Evolutionary conservation across 2,113 vertebrate genomes (phyloP).

Genomic region (Cyprinodon variegatus): DNA sequence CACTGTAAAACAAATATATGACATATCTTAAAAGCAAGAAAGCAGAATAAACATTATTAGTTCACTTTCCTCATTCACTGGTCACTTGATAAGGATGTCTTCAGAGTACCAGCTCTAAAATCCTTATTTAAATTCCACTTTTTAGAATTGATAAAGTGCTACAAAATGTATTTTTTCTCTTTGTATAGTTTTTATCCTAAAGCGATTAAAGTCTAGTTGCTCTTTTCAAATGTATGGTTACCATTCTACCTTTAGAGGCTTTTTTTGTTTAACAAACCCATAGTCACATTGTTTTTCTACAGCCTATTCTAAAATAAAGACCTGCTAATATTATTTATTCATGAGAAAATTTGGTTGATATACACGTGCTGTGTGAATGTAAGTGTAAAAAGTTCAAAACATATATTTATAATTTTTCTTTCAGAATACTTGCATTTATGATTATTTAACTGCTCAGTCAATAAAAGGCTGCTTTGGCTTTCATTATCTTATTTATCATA

Average conservation of each 20-base stretch:
- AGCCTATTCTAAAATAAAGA: conserved; percentile 36
- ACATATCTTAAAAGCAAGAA: not conserved
- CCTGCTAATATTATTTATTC: not conserved
- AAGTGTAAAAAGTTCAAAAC: conserved; percentile 5
- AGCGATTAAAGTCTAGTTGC: conserved; percentile 19
- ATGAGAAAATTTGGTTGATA: conserved; percentile 2
- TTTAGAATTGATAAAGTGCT: conserved; percentile 59
- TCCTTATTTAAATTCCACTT: conserved; percentile 13
- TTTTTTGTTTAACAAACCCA: conserved; percentile 25
- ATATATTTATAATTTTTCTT: not conserved
- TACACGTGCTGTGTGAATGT: conserved; percentile 7
- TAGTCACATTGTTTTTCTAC: conserved; percentile 24
- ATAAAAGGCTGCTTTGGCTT: conserved; percentile 1
- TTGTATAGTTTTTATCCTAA: conserved; percentile 18
- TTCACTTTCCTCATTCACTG: conserved; percentile 14
- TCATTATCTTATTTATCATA: not conserved
- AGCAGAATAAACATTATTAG: not conserved
- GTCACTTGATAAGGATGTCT: conserved; percentile 5
- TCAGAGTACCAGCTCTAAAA: conserved; percentile 82
- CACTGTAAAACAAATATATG: not conserved
- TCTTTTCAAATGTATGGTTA: conserved; percentile 30
- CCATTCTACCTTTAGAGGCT: conserved; percentile 5
- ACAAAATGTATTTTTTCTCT: conserved; percentile 9
- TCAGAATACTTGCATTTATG: not conserved
- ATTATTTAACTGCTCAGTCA: conserved; percentile 11